phyloP scores from a whole-genome alignment of 1,140 invertebrate genomes.

The Drosophila guanche region DNA sequence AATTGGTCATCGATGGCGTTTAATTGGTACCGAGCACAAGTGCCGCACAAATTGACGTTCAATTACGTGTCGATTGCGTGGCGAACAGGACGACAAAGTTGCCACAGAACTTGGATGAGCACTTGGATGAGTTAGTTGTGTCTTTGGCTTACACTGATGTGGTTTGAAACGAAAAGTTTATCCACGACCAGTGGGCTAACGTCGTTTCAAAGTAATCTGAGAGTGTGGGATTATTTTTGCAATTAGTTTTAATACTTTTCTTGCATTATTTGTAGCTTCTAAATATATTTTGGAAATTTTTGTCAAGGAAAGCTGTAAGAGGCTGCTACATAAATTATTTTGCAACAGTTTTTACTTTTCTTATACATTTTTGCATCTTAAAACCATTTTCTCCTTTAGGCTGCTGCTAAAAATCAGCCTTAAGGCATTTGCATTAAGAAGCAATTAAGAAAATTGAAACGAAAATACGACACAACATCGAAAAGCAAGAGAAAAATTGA shows the following conservation, averaged over 20 bases:
- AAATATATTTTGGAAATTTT: no score
- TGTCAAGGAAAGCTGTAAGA: no score
- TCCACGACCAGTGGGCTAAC: not conserved
- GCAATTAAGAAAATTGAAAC: slow-evolving; percentile 73
- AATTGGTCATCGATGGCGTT: slow-evolving; percentile 74
- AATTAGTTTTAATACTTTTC: not conserved
- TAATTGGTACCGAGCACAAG: slow-evolving; percentile 66
- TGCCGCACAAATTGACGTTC: slow-evolving; percentile 58
- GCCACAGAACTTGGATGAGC: slow-evolving; percentile 27
- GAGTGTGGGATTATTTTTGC: not conserved
- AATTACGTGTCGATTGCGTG: slow-evolving; percentile 64
- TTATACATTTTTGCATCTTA: not conserved
- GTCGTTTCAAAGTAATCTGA: not conserved
- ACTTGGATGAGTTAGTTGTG: slow-evolving; percentile 20
- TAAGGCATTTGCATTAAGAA: slow-evolving; percentile 50
- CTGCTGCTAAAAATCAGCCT: slow-evolving; percentile 5
- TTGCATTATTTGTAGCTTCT: no score
- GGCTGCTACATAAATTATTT: no score
- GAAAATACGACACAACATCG: slow-evolving; percentile 26
- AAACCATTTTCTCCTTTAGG: not conserved
- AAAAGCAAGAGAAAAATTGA: slow-evolving; percentile 34
- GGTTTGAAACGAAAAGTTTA: slow-evolving; percentile 13
- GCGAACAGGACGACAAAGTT: slow-evolving; percentile 42
- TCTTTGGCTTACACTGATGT: not conserved
- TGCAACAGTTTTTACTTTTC: no score